These are phyloP conservation scores for Poeciliopsis prolifica DNA, from an alignment of 2,113 vertebrate genomes.

Conservation along the genomic window DNA sequence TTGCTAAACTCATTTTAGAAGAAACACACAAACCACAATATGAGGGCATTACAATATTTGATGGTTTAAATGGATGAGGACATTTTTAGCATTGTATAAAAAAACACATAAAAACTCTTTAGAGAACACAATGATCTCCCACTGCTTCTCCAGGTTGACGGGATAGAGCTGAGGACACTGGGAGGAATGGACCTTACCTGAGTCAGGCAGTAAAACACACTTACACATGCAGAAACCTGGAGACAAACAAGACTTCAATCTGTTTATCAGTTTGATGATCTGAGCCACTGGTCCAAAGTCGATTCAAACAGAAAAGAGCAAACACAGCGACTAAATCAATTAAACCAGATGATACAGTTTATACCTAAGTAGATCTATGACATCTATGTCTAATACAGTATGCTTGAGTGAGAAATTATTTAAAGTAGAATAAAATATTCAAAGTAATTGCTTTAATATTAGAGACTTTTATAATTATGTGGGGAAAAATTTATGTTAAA, in stretches of 20 bases:
- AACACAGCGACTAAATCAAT: conserved; percentile 43
- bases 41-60: too few species aligned
- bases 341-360: conserved; percentile 1
- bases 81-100: too few species aligned
- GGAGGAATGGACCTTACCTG: conserved; percentile 85
- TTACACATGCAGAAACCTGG: conserved; percentile 69
- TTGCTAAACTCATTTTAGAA: too few species aligned
- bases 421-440: neutral
- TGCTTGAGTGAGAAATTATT: neutral
- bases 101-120: too few species aligned
- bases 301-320: conserved; percentile 50
- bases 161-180: conserved; percentile 87
- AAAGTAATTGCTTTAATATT: neutral
- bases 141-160: conserved; percentile 75
- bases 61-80: too few species aligned
- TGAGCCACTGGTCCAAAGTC: conserved; percentile 55
- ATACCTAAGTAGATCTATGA: neutral
- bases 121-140: conserved; percentile 78
- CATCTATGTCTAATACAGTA: neutral
- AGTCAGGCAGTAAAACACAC: conserved; percentile 12
- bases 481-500: neutral
- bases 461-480: neutral
- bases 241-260: conserved; percentile 35
- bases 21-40: too few species aligned
- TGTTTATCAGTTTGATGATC: conserved; percentile 35